Base-by-base conservation (phyloP, 1,140 invertebrate species). In the Trichonephila clavata region DNA sequence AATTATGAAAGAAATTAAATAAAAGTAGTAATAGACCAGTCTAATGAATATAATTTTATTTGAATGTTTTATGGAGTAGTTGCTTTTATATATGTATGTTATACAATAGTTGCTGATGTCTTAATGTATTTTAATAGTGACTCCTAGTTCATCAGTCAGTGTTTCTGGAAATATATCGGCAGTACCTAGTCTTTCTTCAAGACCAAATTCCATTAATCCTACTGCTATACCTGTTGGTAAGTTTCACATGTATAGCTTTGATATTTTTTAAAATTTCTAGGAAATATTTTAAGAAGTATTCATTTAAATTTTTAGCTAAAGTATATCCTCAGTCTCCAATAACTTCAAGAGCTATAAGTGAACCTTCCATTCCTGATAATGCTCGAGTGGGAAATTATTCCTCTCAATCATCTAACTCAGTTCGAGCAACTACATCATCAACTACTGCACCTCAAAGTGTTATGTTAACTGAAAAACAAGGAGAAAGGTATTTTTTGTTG, bases 321-420 rank as follows among this genome's bases (percentile, higher is more conserved):
- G 94, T 94, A 18, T 94, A 94, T 90, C 94, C 94, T 68, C 94
- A 94, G 21, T 86, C 90, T n/a, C 81, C 81, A 50, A 68, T 65
- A 43, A 77, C 92, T 27, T 57, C 84, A n/a, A 71, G 86, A 80
- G 21, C 84, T 43, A 80, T 59, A 18, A 93, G 27, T 88, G 92
- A 93, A 18, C 21, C 92, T 24, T 77, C 92, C 27, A 59, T 81
- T 32, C 83, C 83, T 7, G 86, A 93, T 20, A 80, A 10, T 59
- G 32, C 81, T 16, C 27, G 92, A 18, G 20, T 86, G 13, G 63
- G 57, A 60, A 87, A 59, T 50, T 93, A 80, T 87, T 18, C 43
- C 21, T 24, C 63, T 32, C 92, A 93, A 21, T 21, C 84, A 13
- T 59, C 86, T 84, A 84, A 39, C 90, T 27, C 86, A 14, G 27